A percentile compares a stretch with the other conserved stretches of the same genome.
Conservation (phyloP, 2,797 vertebrate genomes). For the Nannoperca obscura region DNA sequence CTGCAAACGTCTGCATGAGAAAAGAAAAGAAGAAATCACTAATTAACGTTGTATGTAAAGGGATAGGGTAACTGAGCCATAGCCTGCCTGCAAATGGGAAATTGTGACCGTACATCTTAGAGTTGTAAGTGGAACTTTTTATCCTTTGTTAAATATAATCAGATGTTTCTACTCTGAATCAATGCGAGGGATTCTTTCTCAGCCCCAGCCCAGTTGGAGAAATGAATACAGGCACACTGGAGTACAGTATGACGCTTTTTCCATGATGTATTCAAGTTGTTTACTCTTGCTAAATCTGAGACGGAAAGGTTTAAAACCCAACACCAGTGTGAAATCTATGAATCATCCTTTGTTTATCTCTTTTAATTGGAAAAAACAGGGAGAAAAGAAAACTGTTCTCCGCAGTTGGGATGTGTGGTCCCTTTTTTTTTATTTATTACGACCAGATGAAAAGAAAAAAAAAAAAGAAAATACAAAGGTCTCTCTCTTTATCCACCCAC, state of each 20-base stretch:
- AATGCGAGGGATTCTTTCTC: slow-evolving; percentile 79
- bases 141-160: slow-evolving; percentile 83
- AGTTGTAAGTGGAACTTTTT: slow-evolving; percentile 80
- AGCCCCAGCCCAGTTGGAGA: slow-evolving; percentile 63
- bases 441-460: slow-evolving; percentile 77
- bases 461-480: slow-evolving; percentile 75
- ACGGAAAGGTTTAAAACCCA: slow-evolving; percentile 83
- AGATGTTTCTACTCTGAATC: slow-evolving; percentile 74
- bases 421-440: slow-evolving; percentile 75
- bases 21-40: slow-evolving; percentile 73
- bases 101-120: slow-evolving; percentile 64
- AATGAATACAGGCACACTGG: slow-evolving; percentile 80
- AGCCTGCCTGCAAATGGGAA: slow-evolving; percentile 60
- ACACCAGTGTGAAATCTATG: slow-evolving; percentile 85
- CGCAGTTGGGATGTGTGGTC: slow-evolving; percentile 78
- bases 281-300: slow-evolving; percentile 85
- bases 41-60: slow-evolving; percentile 55
- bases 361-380: slow-evolving; percentile 80
- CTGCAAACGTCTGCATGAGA: slow-evolving; percentile 95
- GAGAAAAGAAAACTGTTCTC: slow-evolving; percentile 76
- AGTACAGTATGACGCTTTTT: slow-evolving; percentile 83
- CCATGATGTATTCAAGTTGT: slow-evolving; percentile 84
- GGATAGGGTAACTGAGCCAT: slow-evolving; percentile 48
- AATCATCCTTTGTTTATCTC: slow-evolving; percentile 86
- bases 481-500: slow-evolving; percentile 81